Evolutionary conservation across 2,113 vertebrate genomes (phyloP), one percentile per base, ranked within the genome.

Genomic region (Xiphophorus couchianus): DNA sequence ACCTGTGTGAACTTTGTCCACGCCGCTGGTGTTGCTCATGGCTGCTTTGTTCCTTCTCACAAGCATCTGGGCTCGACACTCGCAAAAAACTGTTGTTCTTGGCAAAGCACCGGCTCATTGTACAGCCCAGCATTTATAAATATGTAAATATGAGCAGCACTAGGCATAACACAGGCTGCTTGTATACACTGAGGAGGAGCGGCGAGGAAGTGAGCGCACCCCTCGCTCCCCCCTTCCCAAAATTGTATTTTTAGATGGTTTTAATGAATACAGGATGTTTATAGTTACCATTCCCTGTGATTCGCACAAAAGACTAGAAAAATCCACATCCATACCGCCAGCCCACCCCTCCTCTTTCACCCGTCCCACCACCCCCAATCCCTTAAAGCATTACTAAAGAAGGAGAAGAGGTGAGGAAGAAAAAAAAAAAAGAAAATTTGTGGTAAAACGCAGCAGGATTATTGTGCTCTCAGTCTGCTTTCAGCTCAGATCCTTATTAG

Each of bases 261-360:
- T 95, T 95, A 95, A 95, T 95, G 94, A 95, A 95, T 93, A 94
- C 93, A 94, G 95, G 94, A 95, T 95, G 94, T 95, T 95, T 95
- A 95, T 94, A 95, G 94, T 91, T 94, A 93, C 91, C 92, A 90
- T 93, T 95, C 89, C 91, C 93, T 93, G 92, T 91, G 92, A 94
- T 94, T 94, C 79, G 84, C 93, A 93, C 90, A 91, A 94, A 94
- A 94, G 93, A 93, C 83, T 90, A 88, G 90, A 94, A 91, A 93
- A 94, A 93, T 92, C 94, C 91, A 92, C 90, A 90, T 90, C 85
- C 90, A 89, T 85, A 88, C 82, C 73, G 74, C 78, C 69, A 77
- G 84, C 78, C 79, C 78, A 77, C 80, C 76, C 80, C 80, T 37
- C 82, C 35, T 37, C 35, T 37, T 83, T 77, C 83, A 80, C 87